Percentiles rank a stretch among this genome's conserved stretches.
Conservation (phyloP, 2,113 vertebrate genomes). For the Chaetops frenatus region DNA sequence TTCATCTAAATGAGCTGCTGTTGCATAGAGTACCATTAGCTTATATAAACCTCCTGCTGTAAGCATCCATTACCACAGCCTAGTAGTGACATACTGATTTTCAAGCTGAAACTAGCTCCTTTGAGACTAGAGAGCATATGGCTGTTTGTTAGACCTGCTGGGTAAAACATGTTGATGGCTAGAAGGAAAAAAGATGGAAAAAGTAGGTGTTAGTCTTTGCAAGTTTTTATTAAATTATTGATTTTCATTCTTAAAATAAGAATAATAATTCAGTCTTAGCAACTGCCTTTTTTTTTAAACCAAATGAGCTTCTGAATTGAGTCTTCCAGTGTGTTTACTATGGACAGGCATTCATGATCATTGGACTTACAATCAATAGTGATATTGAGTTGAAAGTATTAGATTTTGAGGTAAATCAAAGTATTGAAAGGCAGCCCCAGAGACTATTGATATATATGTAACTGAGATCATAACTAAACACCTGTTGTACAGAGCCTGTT, state of each 20-base stretch:
- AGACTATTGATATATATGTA: background rate
- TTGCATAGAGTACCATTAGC: slow-evolving; percentile 3
- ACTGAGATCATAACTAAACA: slow-evolving; percentile 2
- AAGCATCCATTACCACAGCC: slow-evolving; percentile 54
- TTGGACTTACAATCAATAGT: background rate
- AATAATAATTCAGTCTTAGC: background rate
- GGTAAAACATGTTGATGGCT: background rate
- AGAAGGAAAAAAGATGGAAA: background rate
- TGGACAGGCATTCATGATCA: background rate
- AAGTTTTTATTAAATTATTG: background rate
- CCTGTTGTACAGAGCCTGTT: background rate
- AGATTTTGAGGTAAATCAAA: background rate
- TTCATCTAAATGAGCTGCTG: slow-evolving; percentile 55
- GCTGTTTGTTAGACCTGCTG: slow-evolving; percentile 35
- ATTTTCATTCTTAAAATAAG: background rate
- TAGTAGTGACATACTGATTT: slow-evolving; percentile 61
- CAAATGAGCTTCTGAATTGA: background rate
- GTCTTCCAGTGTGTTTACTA: background rate
- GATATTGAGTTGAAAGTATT: background rate
- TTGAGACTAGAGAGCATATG: slow-evolving; percentile 54
- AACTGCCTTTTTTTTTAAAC: background rate
- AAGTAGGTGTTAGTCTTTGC: background rate
- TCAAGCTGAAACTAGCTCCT: slow-evolving; percentile 42
- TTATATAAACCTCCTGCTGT: slow-evolving; percentile 54
- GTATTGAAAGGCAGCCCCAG: background rate